A percentile compares a stretch with the other conserved stretches of the same genome.
These are phyloP conservation scores for Bufo gargarizans DNA, from an alignment of 2,113 vertebrate species.

Conservation along the genomic window DNA sequence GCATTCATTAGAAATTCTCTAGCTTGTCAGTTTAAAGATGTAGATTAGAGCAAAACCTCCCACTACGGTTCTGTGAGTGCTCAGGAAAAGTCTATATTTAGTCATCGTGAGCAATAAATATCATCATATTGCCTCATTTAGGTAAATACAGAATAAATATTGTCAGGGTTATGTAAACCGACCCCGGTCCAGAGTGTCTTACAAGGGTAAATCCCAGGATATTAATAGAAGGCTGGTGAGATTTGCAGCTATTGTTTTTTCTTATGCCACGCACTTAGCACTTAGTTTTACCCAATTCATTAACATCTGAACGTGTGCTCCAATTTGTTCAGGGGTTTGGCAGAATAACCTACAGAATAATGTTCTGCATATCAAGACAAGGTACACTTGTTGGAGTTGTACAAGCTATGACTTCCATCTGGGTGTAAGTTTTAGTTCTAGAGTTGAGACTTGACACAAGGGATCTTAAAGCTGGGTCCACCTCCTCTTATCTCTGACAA, in stretches of 20 bases:
- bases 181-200: conserved; percentile 77
- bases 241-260: conserved; percentile 67
- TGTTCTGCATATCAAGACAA: not conserved
- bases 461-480: no score
- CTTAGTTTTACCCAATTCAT: conserved; percentile 4
- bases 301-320: not conserved
- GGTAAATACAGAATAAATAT: conserved; percentile 98
- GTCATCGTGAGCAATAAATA: conserved; percentile 95
- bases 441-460: no score
- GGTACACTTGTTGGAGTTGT: not conserved
- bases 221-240: conserved; percentile 73
- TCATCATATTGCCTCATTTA: conserved; percentile 92
- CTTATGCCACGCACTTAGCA: conserved; percentile 52
- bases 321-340: not conserved
- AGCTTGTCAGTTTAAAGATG: conserved; percentile 97
- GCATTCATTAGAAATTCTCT: conserved; percentile 98
- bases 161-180: conserved; percentile 91
- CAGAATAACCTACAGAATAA: not conserved
- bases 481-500: no score
- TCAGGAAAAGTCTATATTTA: conserved; percentile 96
- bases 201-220: conserved; percentile 78
- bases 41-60: conserved; percentile 98
- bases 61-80: conserved; percentile 88
- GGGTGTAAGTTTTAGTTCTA: not conserved
- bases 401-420: not conserved